Evolutionary conservation across 2,113 vertebrate species (phyloP).

Genomic region (Donacobius atricapilla): DNA sequence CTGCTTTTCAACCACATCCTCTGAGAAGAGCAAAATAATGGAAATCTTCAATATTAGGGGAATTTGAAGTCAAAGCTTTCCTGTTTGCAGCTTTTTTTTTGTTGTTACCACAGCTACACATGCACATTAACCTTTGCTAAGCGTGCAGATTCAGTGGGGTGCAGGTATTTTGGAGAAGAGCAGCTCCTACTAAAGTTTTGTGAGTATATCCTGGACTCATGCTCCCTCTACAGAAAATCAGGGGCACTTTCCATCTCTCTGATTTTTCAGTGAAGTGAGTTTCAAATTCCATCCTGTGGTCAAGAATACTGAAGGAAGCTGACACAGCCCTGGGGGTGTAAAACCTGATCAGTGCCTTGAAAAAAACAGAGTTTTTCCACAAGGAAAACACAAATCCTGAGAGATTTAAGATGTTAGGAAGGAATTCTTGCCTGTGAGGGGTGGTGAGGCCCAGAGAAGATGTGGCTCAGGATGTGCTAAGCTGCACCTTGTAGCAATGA

Average conservation of each 20-base stretch:
- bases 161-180: not conserved
- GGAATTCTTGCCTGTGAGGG: not conserved
- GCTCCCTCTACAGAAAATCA: slow-evolving; percentile 24
- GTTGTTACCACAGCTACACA: not conserved
- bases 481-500: not conserved
- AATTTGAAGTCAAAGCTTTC: not conserved
- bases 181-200: not conserved
- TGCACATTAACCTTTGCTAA: not conserved
- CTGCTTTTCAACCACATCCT: not conserved
- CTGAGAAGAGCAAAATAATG: not conserved
- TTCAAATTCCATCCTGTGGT: not conserved
- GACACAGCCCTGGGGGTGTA: not conserved
- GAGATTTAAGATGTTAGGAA: not conserved
- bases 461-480: not conserved
- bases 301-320: not conserved
- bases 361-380: not conserved
- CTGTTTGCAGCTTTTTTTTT: not conserved
- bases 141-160: rapidly evolving
- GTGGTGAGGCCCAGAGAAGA: not conserved
- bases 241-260: not conserved
- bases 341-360: not conserved
- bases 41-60: not conserved
- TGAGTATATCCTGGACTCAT: not conserved
- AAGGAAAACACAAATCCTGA: not conserved
- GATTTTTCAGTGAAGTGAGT: not conserved